A percentile compares a stretch with the other conserved stretches of the same genome.
phyloP scores from a whole-genome alignment of 2,888 invertebrate species.

The Paralinhomoeus sp. region DNA sequence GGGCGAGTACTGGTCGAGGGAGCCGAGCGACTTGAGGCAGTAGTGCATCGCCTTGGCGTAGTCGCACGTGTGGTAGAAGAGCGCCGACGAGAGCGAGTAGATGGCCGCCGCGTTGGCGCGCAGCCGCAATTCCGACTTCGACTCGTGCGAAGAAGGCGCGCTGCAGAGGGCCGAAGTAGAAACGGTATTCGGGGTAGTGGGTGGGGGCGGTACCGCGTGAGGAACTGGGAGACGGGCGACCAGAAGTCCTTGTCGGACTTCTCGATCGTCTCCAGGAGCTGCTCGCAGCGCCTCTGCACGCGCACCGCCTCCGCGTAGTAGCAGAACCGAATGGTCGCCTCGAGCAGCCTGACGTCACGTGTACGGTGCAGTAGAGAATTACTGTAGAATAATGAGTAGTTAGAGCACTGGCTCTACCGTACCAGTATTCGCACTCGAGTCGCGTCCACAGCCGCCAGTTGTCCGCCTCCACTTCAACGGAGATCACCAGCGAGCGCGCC shows the following conservation, averaged over 20 bases:
- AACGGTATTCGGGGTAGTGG: no score
- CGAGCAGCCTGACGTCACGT: conserved; percentile 48
- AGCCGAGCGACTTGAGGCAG: not conserved
- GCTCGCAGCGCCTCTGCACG: conserved; percentile 12
- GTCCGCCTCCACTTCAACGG: no score
- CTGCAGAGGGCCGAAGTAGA: no score
- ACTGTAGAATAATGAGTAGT: no score
- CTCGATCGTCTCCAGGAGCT: conserved; percentile 35
- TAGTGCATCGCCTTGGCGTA: not conserved
- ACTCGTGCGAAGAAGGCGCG: no score
- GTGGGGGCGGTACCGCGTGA: no score
- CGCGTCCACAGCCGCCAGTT: no score
- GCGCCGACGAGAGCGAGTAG: conserved; percentile 56
- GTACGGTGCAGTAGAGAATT: no score
- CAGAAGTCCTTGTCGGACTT: conserved; percentile 23
- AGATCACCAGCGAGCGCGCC: no score
- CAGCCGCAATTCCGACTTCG: no score
- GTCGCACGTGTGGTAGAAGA: conserved; percentile 36
- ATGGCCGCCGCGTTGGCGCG: conserved; percentile 43
- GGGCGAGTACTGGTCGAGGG: not conserved
- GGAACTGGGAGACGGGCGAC: not conserved
- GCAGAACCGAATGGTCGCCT: conserved; percentile 58
- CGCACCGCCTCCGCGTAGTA: conserved; percentile 50
- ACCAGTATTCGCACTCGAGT: no score
- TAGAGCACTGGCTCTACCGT: no score